Percentiles rank a stretch among this genome's conserved stretches.
Conservation (phyloP, 2,888 invertebrate species). For the Cyclophora punctaria region DNA sequence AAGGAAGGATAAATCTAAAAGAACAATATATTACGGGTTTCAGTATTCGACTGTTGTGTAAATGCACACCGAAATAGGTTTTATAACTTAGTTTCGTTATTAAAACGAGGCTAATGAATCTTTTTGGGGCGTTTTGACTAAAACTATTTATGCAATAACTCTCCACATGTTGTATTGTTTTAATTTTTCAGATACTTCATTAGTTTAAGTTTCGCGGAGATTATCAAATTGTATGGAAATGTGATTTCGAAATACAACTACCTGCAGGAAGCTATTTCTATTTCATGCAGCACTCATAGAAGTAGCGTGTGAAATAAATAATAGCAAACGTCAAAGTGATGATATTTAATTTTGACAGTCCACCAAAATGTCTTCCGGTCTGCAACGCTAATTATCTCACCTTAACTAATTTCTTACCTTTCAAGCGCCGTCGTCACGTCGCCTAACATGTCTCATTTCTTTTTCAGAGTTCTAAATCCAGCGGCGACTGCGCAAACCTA, state of each 20-base stretch:
- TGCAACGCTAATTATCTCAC: constrained; percentile 48
- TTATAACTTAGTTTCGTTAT: constrained; percentile 24
- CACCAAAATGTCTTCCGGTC: constrained; percentile 33
- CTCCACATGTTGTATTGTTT: no score
- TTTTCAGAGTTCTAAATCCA: constrained; percentile 63
- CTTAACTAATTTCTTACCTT: constrained; percentile 49
- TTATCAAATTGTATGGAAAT: no score
- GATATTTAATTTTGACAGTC: constrained; percentile 45
- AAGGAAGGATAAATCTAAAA: constrained; percentile 13
- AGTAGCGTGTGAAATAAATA: constrained; percentile 22
- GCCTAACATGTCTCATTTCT: constrained; percentile 53
- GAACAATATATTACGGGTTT: constrained; percentile 12
- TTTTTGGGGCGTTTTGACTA: no score
- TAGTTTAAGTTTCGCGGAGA: no score
- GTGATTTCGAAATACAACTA: no score
- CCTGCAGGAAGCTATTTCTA: no score
- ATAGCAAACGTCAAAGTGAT: constrained; percentile 26
- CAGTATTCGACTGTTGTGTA: constrained; percentile 17
- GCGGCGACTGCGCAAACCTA: constrained; percentile 35
- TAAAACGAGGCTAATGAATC: no score
- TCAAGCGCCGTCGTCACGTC: constrained; percentile 31
- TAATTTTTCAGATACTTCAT: no score
- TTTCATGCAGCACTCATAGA: no score
- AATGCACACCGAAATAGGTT: constrained; percentile 45
- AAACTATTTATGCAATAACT: no score